Evolutionary conservation across 1,140 invertebrate genomes (phyloP).

Genomic region (Drosophila pachea): DNA sequence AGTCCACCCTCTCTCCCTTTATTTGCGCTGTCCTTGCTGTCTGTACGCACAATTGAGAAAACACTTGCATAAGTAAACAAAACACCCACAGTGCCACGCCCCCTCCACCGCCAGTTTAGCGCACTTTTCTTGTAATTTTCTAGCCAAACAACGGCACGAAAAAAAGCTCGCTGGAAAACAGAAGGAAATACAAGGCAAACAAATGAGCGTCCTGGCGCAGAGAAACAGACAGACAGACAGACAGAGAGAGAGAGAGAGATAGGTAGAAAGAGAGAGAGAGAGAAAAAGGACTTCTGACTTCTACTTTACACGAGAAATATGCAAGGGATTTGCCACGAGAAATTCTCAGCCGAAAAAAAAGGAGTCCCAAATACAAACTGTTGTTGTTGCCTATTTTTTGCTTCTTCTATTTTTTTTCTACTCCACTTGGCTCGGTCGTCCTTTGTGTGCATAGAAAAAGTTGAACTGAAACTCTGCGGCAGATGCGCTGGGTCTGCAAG

Average conservation of each 20-base stretch:
- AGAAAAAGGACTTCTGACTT: slow-evolving; percentile 70
- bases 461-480: slow-evolving; percentile 65
- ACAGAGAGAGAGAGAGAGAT: slow-evolving; percentile 11
- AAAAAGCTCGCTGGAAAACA: slow-evolving; percentile 14
- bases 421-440: background rate
- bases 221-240: background rate
- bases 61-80: slow-evolving; percentile 77
- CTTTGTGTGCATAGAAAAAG: slow-evolving; percentile 44
- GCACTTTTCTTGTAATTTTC: slow-evolving; percentile 76
- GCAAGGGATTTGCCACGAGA: slow-evolving; percentile 31
- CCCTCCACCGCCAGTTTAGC: slow-evolving; percentile 35
- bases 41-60: slow-evolving; percentile 73
- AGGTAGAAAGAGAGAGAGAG: slow-evolving; percentile 1
- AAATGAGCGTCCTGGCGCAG: slow-evolving; percentile 59
- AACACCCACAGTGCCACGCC: slow-evolving; percentile 41
- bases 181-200: slow-evolving; percentile 65
- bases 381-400: slow-evolving; percentile 1
- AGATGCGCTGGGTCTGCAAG: slow-evolving; percentile 26
- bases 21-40: slow-evolving; percentile 11
- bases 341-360: slow-evolving; percentile 20
- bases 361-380: slow-evolving; percentile 12
- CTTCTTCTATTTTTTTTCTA: background rate
- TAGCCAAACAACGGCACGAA: slow-evolving; percentile 61
- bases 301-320: slow-evolving; percentile 59
- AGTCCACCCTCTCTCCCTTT: background rate